Evolutionary conservation across 2,888 invertebrate species (phyloP), one percentile per base, ranked within the genome.

Genomic region (Drosophila kanekoi): DNA sequence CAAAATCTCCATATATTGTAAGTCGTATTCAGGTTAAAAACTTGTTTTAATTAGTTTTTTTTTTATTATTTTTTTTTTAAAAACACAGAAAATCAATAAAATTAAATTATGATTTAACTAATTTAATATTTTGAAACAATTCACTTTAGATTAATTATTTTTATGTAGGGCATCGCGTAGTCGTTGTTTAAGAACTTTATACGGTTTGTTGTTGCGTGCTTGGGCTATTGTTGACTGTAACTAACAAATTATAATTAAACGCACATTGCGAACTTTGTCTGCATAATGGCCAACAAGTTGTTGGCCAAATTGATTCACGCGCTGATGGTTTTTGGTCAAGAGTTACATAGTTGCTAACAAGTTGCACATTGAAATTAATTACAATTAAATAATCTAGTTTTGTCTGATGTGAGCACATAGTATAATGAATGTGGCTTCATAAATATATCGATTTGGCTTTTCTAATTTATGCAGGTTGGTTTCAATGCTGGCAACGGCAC

Each of bases 401-500:
- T 56, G 20, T 14, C 14, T 11, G 10, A 47, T 13, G 37, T 6
- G n/a, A 14, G 41, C n/a, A 20, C 5, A 9, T 23, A 5, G 23
- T 23, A 23, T 18, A 33, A 33, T 20, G 43, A 9, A 33, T 43
- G 20, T 6, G 10, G 13, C 28, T n/a, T 14, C 20, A 37, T 51
- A 44, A 18, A 40, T 33, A 63, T 38, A 38, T 65, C 65, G 51
- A 63, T 63, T 49, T 20, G 28, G 32, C 41, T 44, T 16, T 18
- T 20, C 45, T 13, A 11, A 28, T 47, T 33, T 56, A 88, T 92
- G 41, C 87, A 97, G 97, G 95, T 97, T 89, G 99, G 99, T 43
- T 99, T 99, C 92, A 99, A 99, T 92, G 99, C 97, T 58, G 99
- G 99, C 54, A 98, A 98, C 90, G 98, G 98, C 16, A 98, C 98